These are phyloP conservation scores for Oasisia sp. DNA, from an alignment of 2,888 invertebrate genomes.

Conservation along the genomic window DNA sequence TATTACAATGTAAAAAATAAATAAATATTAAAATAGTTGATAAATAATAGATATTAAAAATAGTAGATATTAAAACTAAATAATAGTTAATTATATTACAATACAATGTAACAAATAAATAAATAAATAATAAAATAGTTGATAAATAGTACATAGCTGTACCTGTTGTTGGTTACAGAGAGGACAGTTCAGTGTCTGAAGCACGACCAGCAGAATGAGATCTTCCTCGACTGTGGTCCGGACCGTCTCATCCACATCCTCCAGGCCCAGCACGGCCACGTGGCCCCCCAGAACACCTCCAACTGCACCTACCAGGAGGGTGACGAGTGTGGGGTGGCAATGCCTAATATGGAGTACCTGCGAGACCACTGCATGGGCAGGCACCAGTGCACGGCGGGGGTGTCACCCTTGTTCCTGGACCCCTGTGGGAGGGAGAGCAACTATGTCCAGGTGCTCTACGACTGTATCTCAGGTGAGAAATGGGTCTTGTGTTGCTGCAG, in stretches of 20 bases:
- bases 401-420: constrained; percentile 14
- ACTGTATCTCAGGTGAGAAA: constrained; percentile 14
- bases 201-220: neutral
- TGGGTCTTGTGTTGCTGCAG: neutral
- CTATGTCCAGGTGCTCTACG: constrained; percentile 8
- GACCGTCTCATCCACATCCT: neutral
- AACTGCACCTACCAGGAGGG: constrained; percentile 1
- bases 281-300: neutral
- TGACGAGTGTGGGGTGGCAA: neutral
- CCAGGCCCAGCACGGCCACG: neutral
- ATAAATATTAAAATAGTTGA: too few relatives aligned
- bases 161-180: neutral
- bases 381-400: neutral
- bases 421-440: constrained; percentile 18
- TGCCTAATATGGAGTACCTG: neutral
- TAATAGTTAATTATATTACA: too few relatives aligned
- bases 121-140: too few relatives aligned
- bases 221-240: neutral
- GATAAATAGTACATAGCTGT: too few relatives aligned
- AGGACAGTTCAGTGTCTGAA: neutral
- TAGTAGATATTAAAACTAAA: too few relatives aligned
- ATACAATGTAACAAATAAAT: too few relatives aligned
- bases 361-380: neutral
- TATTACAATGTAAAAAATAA: too few relatives aligned
- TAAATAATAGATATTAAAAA: too few relatives aligned